phyloP scores from a whole-genome alignment of 2,113 vertebrate species.

The Gobiocypris rarus region DNA sequence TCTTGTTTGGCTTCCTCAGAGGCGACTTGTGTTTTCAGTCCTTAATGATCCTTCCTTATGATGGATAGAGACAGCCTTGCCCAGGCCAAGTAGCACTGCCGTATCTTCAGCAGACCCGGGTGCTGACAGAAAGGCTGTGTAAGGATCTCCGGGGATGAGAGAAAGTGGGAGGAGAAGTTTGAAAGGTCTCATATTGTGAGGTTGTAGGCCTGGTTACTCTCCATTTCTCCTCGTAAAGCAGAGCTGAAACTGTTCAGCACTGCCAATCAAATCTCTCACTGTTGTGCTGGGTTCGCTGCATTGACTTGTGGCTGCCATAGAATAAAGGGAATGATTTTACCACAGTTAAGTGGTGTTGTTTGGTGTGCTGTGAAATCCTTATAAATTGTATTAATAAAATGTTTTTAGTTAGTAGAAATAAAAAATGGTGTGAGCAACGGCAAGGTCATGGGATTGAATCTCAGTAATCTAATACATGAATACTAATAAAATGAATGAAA shows the following conservation, averaged over 20 bases:
- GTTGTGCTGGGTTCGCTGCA: neutral
- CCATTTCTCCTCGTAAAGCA: neutral
- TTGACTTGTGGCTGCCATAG: neutral
- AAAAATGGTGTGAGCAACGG: too few relatives aligned
- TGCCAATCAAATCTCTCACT: neutral
- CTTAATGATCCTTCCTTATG: constrained; percentile 42
- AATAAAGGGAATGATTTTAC: neutral
- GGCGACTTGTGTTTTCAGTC: constrained; percentile 37
- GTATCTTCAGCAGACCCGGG: constrained; percentile 19
- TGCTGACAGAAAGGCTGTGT: constrained; percentile 19
- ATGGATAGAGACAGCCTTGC: constrained; percentile 21
- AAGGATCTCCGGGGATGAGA: constrained; percentile 33
- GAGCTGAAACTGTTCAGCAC: neutral
- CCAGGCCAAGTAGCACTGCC: constrained; percentile 14
- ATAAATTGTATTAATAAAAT: neutral
- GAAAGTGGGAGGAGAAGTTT: constrained; percentile 23
- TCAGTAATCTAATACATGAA: neutral
- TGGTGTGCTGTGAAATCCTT: neutral
- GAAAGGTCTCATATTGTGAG: neutral
- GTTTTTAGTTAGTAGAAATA: too few relatives aligned
- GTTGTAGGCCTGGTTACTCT: constrained; percentile 24
- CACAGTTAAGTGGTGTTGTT: neutral
- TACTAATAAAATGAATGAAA: neutral
- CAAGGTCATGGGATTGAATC: neutral
- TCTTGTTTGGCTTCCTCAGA: constrained; percentile 34